A percentile compares a stretch with the other conserved stretches of the same genome.
Evolutionary conservation across 2,888 invertebrate genomes (phyloP).

Genomic region (Apeira syringaria): DNA sequence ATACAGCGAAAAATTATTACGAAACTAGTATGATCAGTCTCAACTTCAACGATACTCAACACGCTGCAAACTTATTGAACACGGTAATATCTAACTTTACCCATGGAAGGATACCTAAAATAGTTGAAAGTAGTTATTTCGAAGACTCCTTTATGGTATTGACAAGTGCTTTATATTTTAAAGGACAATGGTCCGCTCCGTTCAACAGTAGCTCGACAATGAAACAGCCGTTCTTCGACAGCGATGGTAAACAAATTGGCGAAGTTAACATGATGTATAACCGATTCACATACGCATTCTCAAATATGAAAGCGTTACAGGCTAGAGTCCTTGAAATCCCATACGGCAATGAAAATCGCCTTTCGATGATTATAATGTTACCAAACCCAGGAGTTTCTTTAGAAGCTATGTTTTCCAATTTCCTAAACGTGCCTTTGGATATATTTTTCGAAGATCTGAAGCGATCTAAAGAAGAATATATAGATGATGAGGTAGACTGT

Average conservation of each 20-base stretch:
- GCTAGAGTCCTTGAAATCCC: constrained; percentile 87
- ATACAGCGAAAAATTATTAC: constrained; percentile 42
- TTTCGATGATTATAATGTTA: constrained; percentile 86
- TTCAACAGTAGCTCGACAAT: constrained; percentile 84
- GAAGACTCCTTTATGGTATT: constrained; percentile 83
- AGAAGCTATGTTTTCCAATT: constrained; percentile 76
- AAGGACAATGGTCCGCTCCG: constrained; percentile 87
- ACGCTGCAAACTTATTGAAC: constrained; percentile 51
- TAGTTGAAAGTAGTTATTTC: constrained; percentile 65
- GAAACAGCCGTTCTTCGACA: constrained; percentile 81
- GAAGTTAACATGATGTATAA: constrained; percentile 91
- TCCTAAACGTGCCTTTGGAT: constrained; percentile 70
- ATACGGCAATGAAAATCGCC: constrained; percentile 82
- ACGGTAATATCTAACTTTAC: constrained; percentile 53
- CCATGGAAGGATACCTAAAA: constrained; percentile 52
- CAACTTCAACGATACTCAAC: constrained; percentile 48
- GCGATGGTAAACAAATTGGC: constrained; percentile 72
- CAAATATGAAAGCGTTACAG: constrained; percentile 79
- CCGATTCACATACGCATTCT: constrained; percentile 82
- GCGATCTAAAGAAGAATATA: constrained; percentile 71
- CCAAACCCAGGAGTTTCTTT: constrained; percentile 83
- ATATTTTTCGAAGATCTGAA: constrained; percentile 77
- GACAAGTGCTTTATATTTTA: constrained; percentile 87
- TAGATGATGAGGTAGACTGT: constrained; percentile 86
- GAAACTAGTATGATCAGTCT: constrained; percentile 50